Base-by-base conservation (phyloP, 2,113 vertebrate species). In the Phainopepla nitens region DNA sequence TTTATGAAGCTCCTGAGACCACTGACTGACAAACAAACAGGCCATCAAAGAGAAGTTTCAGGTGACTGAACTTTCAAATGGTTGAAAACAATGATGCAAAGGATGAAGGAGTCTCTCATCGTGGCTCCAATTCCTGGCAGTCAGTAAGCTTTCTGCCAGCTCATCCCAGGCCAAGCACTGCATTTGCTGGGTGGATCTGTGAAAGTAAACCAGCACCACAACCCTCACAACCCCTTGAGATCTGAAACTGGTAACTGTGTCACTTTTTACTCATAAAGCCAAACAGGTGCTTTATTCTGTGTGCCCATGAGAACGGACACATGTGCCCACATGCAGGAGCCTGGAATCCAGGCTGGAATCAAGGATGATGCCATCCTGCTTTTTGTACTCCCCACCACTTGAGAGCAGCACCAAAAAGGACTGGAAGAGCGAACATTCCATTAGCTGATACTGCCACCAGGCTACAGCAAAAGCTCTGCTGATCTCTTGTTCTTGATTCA, bases 1-100 rank as follows among this genome's bases (percentile, higher is more conserved):
- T 64, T 90, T 68, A 81, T 53, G 73, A 84, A 81, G 47, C 80
- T 87, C 72, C 61, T 28, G 76, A 83, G 71, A 89, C 51, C 54
- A 62, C 29, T 47, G 51, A 60, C 57, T 54, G 47, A 58, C 44
- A 92, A 92, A 89, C 45, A 91, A 79, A 49, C 27, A 73, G 33
- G 51, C 10, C 91, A 65, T 53, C 86, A 64, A 77, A 79, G 13
- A 77, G 61, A 80, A 65, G 53, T 64, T 92, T 58, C 16, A 53
- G 60, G n/a, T 39, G 60, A 81, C 4, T 62, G 44, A 62, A 73
- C 47, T 88, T 92, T 18, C 50, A 91, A 60, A 73, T 44, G 51
- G 25, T 13, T 75, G 29, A 78, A 89, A 92, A 94, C 2, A 4
- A 57, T 15, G 33, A 82, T 24, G 35, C 24, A 56, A 60, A 82